Evolutionary conservation across 2,888 invertebrate genomes (phyloP).

Genomic region (Lasius fuliginosus): DNA sequence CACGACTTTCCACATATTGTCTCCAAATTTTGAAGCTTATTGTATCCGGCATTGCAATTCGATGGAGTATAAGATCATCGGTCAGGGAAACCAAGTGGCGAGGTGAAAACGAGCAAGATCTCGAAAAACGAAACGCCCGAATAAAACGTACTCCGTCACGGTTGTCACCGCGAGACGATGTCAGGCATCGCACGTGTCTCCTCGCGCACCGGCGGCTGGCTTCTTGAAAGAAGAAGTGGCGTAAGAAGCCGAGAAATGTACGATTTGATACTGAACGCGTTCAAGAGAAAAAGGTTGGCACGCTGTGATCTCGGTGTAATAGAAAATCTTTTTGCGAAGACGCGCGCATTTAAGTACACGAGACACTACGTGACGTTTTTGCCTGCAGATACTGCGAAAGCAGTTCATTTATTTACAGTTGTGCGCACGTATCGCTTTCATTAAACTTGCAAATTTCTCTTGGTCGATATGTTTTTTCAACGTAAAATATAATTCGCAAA

Average conservation of each 20-base stretch:
- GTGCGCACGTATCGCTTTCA: slow-evolving; percentile 32
- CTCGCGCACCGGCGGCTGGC: not conserved
- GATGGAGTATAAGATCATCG: slow-evolving; percentile 38
- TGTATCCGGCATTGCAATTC: slow-evolving; percentile 42
- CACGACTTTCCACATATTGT: not conserved
- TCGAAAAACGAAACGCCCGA: slow-evolving; percentile 51
- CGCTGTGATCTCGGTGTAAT: slow-evolving; percentile 40
- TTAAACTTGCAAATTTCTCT: slow-evolving; percentile 38
- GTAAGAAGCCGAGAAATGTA: slow-evolving; percentile 42
- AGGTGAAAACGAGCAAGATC: slow-evolving; percentile 45
- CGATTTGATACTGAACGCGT: slow-evolving; percentile 47
- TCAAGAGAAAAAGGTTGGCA: slow-evolving; percentile 19
- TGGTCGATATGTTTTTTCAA: slow-evolving; percentile 28
- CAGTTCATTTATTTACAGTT: slow-evolving; percentile 39
- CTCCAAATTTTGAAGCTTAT: slow-evolving; percentile 24
- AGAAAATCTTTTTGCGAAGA: slow-evolving; percentile 31
- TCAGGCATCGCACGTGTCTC: slow-evolving; percentile 38
- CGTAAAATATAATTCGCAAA: slow-evolving; percentile 16
- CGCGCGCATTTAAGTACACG: slow-evolving; percentile 8
- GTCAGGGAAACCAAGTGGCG: slow-evolving; percentile 43
- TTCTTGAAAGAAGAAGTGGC: slow-evolving; percentile 22
- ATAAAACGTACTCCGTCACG: slow-evolving; percentile 60
- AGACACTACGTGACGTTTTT: slow-evolving; percentile 19
- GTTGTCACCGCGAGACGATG: slow-evolving; percentile 52
- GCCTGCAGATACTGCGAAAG: not conserved